A percentile compares a stretch with the other conserved stretches of the same genome.
phyloP scores from a whole-genome alignment of 1,140 invertebrate genomes.

The Drosophila pectinifera region DNA sequence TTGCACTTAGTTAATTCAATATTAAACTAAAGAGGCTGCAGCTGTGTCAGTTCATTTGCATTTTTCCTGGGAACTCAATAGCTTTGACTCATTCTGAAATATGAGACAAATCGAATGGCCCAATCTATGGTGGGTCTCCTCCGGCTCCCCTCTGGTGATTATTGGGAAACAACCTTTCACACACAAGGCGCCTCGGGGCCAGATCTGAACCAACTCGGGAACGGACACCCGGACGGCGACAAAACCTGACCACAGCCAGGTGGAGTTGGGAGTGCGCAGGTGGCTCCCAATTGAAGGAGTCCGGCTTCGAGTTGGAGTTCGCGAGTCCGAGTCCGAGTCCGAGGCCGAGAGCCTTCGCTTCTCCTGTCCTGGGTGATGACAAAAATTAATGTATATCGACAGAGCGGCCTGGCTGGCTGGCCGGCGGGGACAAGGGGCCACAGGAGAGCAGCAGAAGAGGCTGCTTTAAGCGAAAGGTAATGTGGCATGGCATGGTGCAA shows the following conservation, averaged over 20 bases:
- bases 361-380: constrained; percentile 49
- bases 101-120: constrained; percentile 47
- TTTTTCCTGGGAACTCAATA: constrained; percentile 25
- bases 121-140: neutral
- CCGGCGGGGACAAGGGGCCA: neutral
- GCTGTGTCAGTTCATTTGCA: constrained; percentile 1
- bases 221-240: constrained; percentile 14
- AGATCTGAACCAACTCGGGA: constrained; percentile 22
- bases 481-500: constrained; percentile 40
- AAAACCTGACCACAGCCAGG: constrained; percentile 40
- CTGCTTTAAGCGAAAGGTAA: constrained; percentile 45
- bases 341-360: constrained; percentile 22
- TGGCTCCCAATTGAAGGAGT: constrained; percentile 38
- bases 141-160: constrained; percentile 1
- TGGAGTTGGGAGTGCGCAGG: constrained; percentile 46
- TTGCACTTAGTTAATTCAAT: neutral
- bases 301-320: neutral
- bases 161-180: constrained; percentile 42
- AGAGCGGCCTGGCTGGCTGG: neutral
- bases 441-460: constrained; percentile 22
- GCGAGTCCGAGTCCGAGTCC: neutral
- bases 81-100: constrained; percentile 36
- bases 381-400: constrained; percentile 62
- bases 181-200: constrained; percentile 36
- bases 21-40: neutral